Percentiles rank a stretch among this genome's conserved stretches.
Conservation (phyloP, 2,888 invertebrate genomes). For the Microdon myrmicae region DNA sequence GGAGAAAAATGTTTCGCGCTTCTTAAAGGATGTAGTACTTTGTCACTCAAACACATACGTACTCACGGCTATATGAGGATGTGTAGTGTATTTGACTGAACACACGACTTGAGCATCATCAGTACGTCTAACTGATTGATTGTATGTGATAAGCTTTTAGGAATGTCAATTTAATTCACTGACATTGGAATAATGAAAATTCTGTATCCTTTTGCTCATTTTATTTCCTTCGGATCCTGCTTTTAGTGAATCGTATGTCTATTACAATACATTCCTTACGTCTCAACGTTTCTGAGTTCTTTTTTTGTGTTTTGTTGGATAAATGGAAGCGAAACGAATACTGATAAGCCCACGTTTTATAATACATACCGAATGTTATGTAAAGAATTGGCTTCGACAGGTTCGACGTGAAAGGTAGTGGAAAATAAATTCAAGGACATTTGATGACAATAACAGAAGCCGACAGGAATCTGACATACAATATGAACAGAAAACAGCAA, state of each 20-base stretch:
- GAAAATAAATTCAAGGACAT: no score
- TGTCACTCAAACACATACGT: conserved; percentile 34
- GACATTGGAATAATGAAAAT: conserved; percentile 52
- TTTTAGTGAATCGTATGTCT: no score
- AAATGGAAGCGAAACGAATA: conserved; percentile 25
- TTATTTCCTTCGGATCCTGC: no score
- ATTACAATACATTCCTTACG: no score
- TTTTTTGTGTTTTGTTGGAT: conserved; percentile 16
- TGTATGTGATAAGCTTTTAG: conserved; percentile 52
- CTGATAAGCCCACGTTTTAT: conserved; percentile 38
- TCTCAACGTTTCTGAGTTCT: neutral
- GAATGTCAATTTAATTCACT: conserved; percentile 53
- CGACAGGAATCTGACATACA: no score
- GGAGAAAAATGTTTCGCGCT: conserved; percentile 29
- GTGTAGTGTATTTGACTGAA: neutral
- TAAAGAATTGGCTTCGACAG: no score
- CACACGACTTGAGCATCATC: conserved; percentile 22
- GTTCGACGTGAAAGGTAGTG: no score
- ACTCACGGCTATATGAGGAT: neutral
- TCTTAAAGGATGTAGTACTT: conserved; percentile 38
- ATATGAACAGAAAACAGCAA: no score
- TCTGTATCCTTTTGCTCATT: conserved; percentile 26
- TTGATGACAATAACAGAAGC: no score
- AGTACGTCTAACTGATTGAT: conserved; percentile 49
- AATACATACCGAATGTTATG: no score